A percentile compares a stretch with the other conserved stretches of the same genome.
Conservation (phyloP, 2,113 vertebrate genomes). For the Charina bottae region DNA sequence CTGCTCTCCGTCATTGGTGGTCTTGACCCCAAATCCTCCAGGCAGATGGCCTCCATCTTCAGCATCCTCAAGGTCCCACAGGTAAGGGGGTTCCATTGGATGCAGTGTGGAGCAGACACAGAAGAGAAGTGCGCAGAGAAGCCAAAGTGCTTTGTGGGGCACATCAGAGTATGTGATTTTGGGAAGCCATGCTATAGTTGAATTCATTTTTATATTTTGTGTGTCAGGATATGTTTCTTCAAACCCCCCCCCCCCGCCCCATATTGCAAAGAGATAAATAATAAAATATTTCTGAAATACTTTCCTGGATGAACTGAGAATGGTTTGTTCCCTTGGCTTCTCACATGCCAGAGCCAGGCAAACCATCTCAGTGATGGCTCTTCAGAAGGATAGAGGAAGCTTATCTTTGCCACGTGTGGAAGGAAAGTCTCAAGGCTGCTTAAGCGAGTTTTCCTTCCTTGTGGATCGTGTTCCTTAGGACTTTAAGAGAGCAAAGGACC, state of each 20-base stretch:
- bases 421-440: too few relatives aligned
- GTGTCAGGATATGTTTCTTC: neutral
- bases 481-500: too few relatives aligned
- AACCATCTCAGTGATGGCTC: too few relatives aligned
- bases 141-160: neutral
- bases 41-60: neutral
- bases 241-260: too few relatives aligned
- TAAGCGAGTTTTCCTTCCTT: too few relatives aligned
- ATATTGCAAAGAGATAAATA: neutral
- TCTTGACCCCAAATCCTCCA: neutral
- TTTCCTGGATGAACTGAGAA: neutral
- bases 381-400: too few relatives aligned
- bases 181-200: neutral
- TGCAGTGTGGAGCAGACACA: accelerated
- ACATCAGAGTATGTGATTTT: neutral
- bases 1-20: neutral
- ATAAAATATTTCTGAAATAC: neutral
- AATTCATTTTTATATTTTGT: neutral
- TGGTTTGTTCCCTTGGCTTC: neutral
- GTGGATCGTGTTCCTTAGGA: too few relatives aligned
- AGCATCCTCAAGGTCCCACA: neutral
- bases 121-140: neutral
- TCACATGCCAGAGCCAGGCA: neutral
- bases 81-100: neutral
- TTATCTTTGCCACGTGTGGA: too few relatives aligned